A percentile compares a stretch with the other conserved stretches of the same genome.
These are phyloP conservation scores for Isotomurus palustris DNA, from an alignment of 2,888 invertebrate species.

Conservation along the genomic window DNA sequence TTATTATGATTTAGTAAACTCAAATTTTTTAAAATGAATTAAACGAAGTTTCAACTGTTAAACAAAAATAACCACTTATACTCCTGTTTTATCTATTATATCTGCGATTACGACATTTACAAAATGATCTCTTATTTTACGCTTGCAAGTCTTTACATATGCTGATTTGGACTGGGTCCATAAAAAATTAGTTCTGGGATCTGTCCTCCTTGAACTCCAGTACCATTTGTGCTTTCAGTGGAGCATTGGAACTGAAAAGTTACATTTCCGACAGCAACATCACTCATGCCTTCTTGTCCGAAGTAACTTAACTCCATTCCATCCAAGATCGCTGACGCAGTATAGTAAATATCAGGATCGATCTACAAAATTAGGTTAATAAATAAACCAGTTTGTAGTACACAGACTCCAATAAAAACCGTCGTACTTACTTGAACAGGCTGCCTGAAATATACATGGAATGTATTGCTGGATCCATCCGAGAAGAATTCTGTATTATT, in stretches of 20 bases:
- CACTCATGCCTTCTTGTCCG: conserved; percentile 94
- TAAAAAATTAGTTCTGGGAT: conserved; percentile 96
- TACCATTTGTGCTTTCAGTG: conserved; percentile 94
- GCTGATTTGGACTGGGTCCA: conserved; percentile 65
- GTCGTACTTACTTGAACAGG: conserved; percentile 55
- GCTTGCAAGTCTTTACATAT: neutral
- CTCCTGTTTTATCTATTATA: no score
- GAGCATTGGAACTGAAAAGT: conserved; percentile 97
- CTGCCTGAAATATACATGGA: conserved; percentile 77
- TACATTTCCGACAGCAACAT: conserved; percentile 85
- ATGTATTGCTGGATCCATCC: conserved; percentile 93
- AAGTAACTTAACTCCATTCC: conserved; percentile 93
- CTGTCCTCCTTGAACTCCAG: conserved; percentile 87
- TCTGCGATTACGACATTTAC: no score
- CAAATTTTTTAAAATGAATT: no score
- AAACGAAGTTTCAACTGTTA: no score
- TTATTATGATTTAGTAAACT: no score
- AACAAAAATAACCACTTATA: no score
- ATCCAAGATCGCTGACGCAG: conserved; percentile 90
- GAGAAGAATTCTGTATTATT: conserved; percentile 92
- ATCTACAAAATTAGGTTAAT: conserved; percentile 55
- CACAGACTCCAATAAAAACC: neutral
- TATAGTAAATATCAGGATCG: conserved; percentile 90
- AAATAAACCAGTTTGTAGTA: neutral
- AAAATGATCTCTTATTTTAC: neutral